phyloP scores from a whole-genome alignment of 2,888 invertebrate species.

The Andrena trimmerana region DNA sequence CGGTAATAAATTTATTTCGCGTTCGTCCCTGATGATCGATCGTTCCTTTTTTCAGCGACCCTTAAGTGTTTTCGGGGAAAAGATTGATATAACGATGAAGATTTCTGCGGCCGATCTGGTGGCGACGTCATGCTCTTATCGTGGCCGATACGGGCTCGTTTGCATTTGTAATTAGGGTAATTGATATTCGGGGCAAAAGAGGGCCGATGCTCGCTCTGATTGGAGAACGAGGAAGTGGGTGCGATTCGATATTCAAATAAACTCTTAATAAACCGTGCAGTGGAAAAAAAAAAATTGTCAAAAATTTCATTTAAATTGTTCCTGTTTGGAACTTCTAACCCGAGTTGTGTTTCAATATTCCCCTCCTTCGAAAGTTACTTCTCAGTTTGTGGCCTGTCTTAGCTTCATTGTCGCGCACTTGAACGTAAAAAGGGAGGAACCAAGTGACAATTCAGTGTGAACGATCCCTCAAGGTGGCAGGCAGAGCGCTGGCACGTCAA shows the following conservation, averaged over 20 bases:
- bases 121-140: conserved; percentile 34
- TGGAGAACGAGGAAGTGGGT: neutral
- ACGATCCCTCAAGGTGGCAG: conserved; percentile 50
- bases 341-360: too few relatives aligned
- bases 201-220: neutral
- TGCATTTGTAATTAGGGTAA: conserved; percentile 40
- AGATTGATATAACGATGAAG: conserved; percentile 46
- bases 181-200: conserved; percentile 12
- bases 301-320: too few relatives aligned
- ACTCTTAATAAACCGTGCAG: neutral
- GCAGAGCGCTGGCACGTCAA: conserved; percentile 75
- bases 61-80: conserved; percentile 41
- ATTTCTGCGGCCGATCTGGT: conserved; percentile 40
- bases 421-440: neutral
- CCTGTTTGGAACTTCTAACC: too few relatives aligned
- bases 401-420: neutral
- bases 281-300: too few relatives aligned
- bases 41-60: conserved; percentile 10
- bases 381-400: neutral
- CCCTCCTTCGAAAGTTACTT: neutral
- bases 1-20: conserved; percentile 49
- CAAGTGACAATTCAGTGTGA: conserved; percentile 43
- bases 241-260: neutral
- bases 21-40: conserved; percentile 28
- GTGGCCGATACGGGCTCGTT: conserved; percentile 15